Evolutionary conservation across 2,888 invertebrate species (phyloP), one percentile per base, ranked within the genome.

Genomic region (Celastrina argiolus): DNA sequence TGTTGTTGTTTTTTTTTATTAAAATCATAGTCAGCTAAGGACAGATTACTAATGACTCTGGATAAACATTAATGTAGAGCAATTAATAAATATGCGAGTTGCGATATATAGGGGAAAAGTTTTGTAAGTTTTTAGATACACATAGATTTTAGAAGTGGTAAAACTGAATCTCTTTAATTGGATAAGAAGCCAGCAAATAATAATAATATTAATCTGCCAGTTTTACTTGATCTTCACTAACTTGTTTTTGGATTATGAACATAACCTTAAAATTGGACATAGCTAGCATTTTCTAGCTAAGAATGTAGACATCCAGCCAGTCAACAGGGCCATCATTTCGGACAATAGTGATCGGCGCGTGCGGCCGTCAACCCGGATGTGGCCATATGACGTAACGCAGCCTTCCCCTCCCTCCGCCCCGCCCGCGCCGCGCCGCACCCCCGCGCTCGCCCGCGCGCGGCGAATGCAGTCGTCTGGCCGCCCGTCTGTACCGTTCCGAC

Each of bases 331-430:
- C 78, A 78, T 77, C 69, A 65, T 67, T 70, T 64, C 63, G 69
- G 68, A 67, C 69, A 71, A 68, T 67, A 78, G 78, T 70, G 71
- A 72, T 72, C 72, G 72, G 70, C 76, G 72, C 78, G 83, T 87
- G 86, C 87, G 88, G 85, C 85, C 88, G 85, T 88, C 90, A 89
- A 89, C 90, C 90, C 90, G 90, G 90, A 89, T 89, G 84, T 84
- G 78, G 81, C 79, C 69, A 79, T 75, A 74, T 87, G 89, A 89
- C 88, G 89, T 88, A 87, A 89, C 81, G 75, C 85, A 83, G 85
- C 84, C 86, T 85, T 84, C 82, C 69, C 74, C 72, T 71, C 76
- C 72, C 71, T 66, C 68, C 67, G 67, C 74, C 74, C 73, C 70
- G 67, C 66, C 69, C 68, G 67, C 69, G 66, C 65, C 71, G 64